These are phyloP conservation scores for Prunella fulvescens DNA, from an alignment of 2,113 vertebrate species.

Conservation along the genomic window DNA sequence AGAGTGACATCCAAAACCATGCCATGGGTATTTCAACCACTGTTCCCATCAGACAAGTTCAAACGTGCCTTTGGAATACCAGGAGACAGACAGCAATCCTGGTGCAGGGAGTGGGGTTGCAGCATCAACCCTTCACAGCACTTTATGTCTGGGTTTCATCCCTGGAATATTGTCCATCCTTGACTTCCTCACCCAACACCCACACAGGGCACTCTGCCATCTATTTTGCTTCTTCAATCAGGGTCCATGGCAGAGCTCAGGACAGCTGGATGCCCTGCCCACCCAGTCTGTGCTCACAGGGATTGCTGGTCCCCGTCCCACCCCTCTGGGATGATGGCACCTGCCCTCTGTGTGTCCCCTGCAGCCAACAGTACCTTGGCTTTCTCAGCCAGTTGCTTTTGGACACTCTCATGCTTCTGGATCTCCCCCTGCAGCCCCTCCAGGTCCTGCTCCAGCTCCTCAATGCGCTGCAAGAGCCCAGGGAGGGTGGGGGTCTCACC, in stretches of 20 bases:
- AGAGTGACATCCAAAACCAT: rapidly evolving
- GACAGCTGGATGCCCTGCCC: rapidly evolving
- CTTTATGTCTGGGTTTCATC: not conserved
- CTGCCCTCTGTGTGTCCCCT: not conserved
- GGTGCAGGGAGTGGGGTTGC: too few species aligned
- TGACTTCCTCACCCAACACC: not conserved
- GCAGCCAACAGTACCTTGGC: not conserved
- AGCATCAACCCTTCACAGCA: rapidly evolving
- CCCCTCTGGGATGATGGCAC: not conserved
- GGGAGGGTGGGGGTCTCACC: not conserved
- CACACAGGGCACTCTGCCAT: too few species aligned
- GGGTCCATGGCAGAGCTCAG: not conserved
- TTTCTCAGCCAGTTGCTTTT: conserved; percentile 20
- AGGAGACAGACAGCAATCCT: not conserved
- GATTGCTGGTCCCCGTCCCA: not conserved
- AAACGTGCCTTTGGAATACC: not conserved
- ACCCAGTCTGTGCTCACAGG: not conserved
- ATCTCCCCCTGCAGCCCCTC: conserved; percentile 13
- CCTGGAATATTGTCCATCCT: not conserved
- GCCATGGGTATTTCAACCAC: not conserved
- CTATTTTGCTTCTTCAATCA: not conserved
- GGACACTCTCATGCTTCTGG: not conserved
- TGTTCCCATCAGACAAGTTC: not conserved
- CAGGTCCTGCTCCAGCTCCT: conserved; percentile 46
- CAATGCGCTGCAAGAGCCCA: conserved; percentile 20